These are phyloP conservation scores for Hermatobates lingyangjiaoensis DNA, from an alignment of 1,140 invertebrate genomes.

Conservation along the genomic window DNA sequence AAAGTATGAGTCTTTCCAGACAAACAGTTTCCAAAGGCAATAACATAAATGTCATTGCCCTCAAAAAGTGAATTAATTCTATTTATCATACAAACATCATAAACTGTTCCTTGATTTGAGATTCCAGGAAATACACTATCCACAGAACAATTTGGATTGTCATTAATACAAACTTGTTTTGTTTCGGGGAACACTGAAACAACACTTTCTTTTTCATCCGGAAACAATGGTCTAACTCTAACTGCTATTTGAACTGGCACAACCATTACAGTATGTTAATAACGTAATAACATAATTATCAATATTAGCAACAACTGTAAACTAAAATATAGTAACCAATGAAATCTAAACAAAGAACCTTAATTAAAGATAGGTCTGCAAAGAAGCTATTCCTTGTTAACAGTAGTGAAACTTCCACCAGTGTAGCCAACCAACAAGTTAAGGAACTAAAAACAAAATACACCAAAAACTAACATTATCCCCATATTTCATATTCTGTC, in stretches of 20 bases:
- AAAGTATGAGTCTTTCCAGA: slow-evolving; percentile 9
- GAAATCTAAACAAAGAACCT: too few relatives aligned
- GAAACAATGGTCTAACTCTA: background rate
- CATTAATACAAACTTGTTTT: background rate
- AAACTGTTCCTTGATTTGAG: background rate
- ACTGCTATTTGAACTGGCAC: background rate
- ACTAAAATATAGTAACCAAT: too few relatives aligned
- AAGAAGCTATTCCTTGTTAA: too few relatives aligned
- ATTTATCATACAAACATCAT: background rate
- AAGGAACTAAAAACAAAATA: too few relatives aligned
- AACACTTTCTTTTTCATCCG: background rate
- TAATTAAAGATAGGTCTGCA: too few relatives aligned
- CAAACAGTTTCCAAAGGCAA: slow-evolving; percentile 4
- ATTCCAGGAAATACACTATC: background rate
- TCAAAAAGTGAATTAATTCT: background rate
- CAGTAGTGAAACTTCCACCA: too few relatives aligned
- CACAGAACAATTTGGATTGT: background rate
- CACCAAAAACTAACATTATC: too few relatives aligned
- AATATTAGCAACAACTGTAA: too few relatives aligned
- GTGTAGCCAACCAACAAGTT: too few relatives aligned
- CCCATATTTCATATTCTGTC: too few relatives aligned
- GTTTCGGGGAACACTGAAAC: background rate
- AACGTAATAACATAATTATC: too few relatives aligned
- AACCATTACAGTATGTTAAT: background rate
- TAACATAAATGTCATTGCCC: slow-evolving; percentile 5